Evolutionary conservation across 2,113 vertebrate species (phyloP).

Genomic region (Antidorcas marsupialis): DNA sequence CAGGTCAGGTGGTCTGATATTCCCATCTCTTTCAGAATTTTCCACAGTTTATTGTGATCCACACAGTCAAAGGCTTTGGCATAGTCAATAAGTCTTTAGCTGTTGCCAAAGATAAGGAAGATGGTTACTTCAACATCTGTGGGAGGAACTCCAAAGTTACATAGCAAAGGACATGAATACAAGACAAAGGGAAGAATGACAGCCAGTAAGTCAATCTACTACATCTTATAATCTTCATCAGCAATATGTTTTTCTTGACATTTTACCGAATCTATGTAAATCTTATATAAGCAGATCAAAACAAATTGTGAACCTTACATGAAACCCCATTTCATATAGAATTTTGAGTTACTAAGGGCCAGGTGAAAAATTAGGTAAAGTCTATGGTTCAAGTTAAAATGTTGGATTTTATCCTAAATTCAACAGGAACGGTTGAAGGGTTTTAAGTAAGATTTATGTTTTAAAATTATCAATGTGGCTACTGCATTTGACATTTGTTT

Average conservation of each 20-base stretch:
- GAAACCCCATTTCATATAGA: neutral
- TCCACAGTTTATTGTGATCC: too few relatives aligned
- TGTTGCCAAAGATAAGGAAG: neutral
- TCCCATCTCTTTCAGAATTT: too few relatives aligned
- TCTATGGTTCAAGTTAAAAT: neutral
- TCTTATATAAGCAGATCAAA: neutral
- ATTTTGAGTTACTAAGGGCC: neutral
- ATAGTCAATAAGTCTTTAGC: neutral
- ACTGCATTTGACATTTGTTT: neutral
- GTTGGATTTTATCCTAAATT: neutral
- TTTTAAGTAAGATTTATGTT: neutral
- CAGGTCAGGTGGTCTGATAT: too few relatives aligned
- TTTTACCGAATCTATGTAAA: neutral
- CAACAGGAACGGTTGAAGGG: neutral
- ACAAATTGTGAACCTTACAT: neutral
- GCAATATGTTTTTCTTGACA: neutral
- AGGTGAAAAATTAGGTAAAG: neutral
- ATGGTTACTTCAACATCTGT: neutral
- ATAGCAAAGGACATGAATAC: neutral
- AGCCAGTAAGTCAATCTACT: neutral
- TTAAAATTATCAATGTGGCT: neutral
- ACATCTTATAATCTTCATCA: neutral
- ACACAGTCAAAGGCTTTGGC: too few relatives aligned
- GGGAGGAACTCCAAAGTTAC: neutral
- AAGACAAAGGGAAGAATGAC: neutral